phyloP scores from a whole-genome alignment of 2,113 vertebrate species.

The Nasalis larvatus region DNA sequence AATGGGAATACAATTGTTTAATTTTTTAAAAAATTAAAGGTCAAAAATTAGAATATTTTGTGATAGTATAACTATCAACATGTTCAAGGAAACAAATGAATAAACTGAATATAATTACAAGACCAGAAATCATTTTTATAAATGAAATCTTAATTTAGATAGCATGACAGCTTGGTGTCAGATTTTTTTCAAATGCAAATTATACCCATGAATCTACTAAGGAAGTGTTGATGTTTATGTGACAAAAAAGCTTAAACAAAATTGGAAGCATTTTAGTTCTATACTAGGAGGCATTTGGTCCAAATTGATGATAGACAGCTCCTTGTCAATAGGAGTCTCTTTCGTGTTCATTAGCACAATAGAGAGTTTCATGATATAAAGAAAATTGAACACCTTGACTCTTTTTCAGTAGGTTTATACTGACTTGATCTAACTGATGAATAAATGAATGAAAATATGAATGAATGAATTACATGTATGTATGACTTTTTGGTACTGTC shows the following conservation, averaged over 20 bases:
- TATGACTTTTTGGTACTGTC: neutral
- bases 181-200: neutral
- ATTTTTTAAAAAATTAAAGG: neutral
- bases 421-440: neutral
- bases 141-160: constrained; percentile 27
- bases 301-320: neutral
- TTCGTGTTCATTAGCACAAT: neutral
- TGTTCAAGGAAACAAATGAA: neutral
- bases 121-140: constrained; percentile 9
- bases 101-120: neutral
- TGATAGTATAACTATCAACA: neutral
- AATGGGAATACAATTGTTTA: neutral
- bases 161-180: neutral
- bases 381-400: neutral
- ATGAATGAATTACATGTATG: neutral
- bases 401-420: neutral
- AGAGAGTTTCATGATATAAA: neutral
- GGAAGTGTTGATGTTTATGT: neutral
- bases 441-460: neutral
- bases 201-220: neutral
- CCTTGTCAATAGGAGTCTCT: neutral
- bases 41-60: constrained; percentile 4
- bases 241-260: neutral
- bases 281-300: neutral
- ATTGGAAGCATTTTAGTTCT: neutral